Conservation (phyloP, 2,888 invertebrate genomes). For the Pterobdella sp. region DNA sequence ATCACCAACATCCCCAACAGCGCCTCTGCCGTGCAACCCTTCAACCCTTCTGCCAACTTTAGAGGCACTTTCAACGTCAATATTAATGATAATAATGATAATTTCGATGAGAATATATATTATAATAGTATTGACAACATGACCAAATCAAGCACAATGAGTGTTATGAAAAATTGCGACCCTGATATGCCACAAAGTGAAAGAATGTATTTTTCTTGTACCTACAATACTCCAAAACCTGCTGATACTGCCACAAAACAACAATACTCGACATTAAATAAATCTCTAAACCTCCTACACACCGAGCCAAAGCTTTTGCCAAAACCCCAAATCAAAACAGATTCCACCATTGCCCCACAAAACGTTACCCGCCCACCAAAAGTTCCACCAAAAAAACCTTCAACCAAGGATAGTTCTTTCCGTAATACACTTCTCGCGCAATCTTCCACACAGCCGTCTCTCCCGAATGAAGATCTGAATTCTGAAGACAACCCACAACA, state of each 20-base stretch:
- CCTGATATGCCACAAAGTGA: too few species aligned
- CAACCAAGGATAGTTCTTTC: not conserved
- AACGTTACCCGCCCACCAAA: not conserved
- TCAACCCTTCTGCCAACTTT: too few species aligned
- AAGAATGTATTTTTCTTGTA: not conserved
- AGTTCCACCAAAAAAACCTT: not conserved
- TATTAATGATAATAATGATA: not conserved
- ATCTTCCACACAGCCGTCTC: not conserved
- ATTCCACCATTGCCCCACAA: too few species aligned
- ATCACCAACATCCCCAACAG: slow-evolving; percentile 16
- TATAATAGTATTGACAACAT: not conserved
- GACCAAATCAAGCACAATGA: too few species aligned
- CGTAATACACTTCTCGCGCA: not conserved
- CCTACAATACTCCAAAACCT: not conserved
- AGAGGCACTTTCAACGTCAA: not conserved
- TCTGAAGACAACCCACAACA: not conserved
- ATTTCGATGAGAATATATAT: not conserved
- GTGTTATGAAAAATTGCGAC: too few species aligned
- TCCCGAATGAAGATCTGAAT: not conserved
- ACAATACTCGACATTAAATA: not conserved
- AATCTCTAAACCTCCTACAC: not conserved
- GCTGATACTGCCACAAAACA: not conserved
- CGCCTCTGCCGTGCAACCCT: not conserved
- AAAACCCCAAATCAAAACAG: too few species aligned
- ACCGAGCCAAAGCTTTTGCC: not conserved